phyloP scores from a whole-genome alignment of 1,140 invertebrate genomes.

The Hyphantria cunea region DNA sequence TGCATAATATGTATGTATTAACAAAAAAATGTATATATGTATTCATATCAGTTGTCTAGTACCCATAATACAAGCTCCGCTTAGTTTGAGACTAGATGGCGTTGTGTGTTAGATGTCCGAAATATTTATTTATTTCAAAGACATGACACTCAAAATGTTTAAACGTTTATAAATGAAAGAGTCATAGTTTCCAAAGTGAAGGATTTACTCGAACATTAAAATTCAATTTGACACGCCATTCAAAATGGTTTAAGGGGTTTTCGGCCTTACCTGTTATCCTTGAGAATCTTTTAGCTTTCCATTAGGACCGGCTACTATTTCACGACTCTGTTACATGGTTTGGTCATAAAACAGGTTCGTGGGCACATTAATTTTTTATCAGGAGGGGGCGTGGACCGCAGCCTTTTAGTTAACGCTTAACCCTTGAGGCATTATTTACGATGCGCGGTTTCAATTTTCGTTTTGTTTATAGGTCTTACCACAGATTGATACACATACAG shows the following conservation, averaged over 20 bases:
- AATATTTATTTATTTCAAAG: too few species aligned
- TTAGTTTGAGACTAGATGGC: too few species aligned
- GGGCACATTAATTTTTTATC: background rate
- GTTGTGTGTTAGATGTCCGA: too few species aligned
- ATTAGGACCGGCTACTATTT: slow-evolving; percentile 11
- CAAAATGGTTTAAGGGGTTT: slow-evolving; percentile 22
- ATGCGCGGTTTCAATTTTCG: background rate
- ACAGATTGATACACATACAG: too few species aligned
- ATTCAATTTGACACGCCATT: slow-evolving; percentile 33
- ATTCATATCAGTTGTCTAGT: too few species aligned
- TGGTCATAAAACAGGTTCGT: background rate
- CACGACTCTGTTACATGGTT: background rate
- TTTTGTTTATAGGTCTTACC: background rate
- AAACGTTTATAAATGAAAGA: slow-evolving; percentile 5
- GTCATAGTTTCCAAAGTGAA: background rate
- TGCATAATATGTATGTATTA: too few species aligned
- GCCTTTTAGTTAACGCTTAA: background rate
- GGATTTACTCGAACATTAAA: slow-evolving; percentile 20
- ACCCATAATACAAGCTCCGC: too few species aligned
- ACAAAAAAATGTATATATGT: too few species aligned
- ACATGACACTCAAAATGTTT: background rate
- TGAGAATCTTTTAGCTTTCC: slow-evolving; percentile 13
- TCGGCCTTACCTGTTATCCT: slow-evolving; percentile 9
- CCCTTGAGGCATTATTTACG: background rate
- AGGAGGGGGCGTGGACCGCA: background rate